These are phyloP conservation scores for Euplexia lucipara DNA, from an alignment of 2,888 invertebrate species.

Conservation along the genomic window DNA sequence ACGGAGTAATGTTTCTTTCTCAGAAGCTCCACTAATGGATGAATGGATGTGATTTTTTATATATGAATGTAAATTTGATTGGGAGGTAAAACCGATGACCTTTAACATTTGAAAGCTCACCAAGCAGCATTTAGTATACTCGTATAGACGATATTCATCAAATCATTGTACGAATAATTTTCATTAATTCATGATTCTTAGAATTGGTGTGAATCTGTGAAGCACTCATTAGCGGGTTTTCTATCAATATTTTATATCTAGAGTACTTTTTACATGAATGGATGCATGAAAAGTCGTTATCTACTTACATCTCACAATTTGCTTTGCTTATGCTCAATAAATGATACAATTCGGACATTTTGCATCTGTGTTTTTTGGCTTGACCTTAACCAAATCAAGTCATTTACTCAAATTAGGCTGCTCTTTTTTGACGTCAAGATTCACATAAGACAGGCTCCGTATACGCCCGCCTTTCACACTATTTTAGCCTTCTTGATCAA, in stretches of 20 bases:
- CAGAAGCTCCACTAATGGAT: conserved; percentile 20
- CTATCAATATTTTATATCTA: not conserved
- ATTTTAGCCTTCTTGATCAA: not conserved
- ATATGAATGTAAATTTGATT: conserved; percentile 47
- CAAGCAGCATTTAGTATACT: too few relatives aligned
- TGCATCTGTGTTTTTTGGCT: too few relatives aligned
- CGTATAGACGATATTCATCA: not conserved
- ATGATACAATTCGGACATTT: too few relatives aligned
- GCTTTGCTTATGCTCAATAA: not conserved
- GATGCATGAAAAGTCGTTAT: not conserved
- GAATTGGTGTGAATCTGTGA: conserved; percentile 16
- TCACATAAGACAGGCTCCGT: too few relatives aligned
- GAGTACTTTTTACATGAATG: too few relatives aligned
- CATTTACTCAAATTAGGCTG: too few relatives aligned
- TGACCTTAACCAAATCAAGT: too few relatives aligned
- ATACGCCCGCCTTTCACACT: too few relatives aligned
- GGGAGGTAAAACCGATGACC: conserved; percentile 41
- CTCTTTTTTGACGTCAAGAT: too few relatives aligned
- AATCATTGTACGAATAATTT: conserved; percentile 14
- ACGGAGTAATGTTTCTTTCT: conserved; percentile 23
- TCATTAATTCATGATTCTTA: not conserved
- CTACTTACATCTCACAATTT: not conserved
- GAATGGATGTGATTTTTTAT: conserved; percentile 32
- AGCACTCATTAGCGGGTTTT: not conserved
- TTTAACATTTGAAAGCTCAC: conserved; percentile 27